These are phyloP conservation scores for Anhinga rufa DNA, from an alignment of 2,113 vertebrate genomes.

Conservation along the genomic window DNA sequence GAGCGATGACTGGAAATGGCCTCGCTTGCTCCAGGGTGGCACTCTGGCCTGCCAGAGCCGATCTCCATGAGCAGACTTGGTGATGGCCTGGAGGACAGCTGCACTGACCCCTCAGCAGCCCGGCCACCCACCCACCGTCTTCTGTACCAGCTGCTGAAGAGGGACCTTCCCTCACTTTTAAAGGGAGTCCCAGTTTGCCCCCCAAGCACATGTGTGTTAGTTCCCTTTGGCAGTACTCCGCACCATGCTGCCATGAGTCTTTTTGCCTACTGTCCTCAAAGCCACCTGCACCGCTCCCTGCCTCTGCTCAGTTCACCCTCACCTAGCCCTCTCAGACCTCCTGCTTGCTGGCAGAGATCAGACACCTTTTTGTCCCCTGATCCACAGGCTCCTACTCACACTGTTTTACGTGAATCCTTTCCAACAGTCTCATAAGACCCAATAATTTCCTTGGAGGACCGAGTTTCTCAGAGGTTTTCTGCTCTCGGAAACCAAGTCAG, in stretches of 20 bases:
- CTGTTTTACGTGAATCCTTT: not conserved
- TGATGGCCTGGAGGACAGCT: fast-evolving
- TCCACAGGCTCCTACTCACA: not conserved
- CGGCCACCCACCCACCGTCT: too few relatives aligned
- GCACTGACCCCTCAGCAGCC: not conserved
- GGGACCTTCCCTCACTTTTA: not conserved
- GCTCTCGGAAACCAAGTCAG: not conserved
- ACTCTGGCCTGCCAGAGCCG: not conserved
- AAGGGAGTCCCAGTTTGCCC: not conserved
- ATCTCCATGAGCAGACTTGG: fast-evolving
- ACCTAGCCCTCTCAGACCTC: not conserved
- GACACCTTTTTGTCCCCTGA: not conserved
- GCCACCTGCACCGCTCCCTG: not conserved
- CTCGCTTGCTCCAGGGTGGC: not conserved
- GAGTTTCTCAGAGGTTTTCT: not conserved
- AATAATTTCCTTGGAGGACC: not conserved
- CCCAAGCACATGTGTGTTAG: fast-evolving
- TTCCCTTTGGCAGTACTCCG: not conserved
- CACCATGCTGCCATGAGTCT: not conserved
- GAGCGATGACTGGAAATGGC: not conserved
- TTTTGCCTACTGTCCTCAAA: not conserved
- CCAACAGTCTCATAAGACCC: not conserved
- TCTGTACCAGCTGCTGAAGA: not conserved
- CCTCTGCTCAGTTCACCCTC: not conserved
- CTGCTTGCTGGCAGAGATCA: not conserved